Evolutionary conservation across 1,140 invertebrate species (phyloP).

Genomic region (Conopomorpha cramerella): DNA sequence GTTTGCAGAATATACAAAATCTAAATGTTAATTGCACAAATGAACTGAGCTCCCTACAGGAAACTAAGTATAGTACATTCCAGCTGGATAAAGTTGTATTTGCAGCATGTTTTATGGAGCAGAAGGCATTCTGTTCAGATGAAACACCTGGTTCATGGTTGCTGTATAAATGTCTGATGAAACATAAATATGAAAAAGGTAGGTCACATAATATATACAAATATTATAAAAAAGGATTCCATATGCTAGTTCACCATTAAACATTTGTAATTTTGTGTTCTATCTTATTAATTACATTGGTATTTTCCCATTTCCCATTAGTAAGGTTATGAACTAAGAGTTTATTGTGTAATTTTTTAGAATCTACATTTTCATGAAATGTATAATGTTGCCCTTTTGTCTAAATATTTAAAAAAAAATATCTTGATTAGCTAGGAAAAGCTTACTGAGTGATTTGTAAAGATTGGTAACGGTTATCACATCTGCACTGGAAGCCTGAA

Average conservation of each 20-base stretch:
- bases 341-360: too few relatives aligned
- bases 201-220: too few relatives aligned
- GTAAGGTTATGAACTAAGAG: too few relatives aligned
- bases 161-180: constrained; percentile 91
- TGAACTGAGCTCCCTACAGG: constrained; percentile 82
- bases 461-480: constrained; percentile 10
- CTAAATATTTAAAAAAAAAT: not conserved
- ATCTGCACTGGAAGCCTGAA: constrained; percentile 9
- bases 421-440: constrained; percentile 4
- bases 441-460: constrained; percentile 6
- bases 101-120: constrained; percentile 86
- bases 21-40: constrained; percentile 70
- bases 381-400: too few relatives aligned
- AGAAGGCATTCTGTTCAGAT: constrained; percentile 71
- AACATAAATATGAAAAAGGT: constrained; percentile 78
- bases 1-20: constrained; percentile 73
- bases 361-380: too few relatives aligned
- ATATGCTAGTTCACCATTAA: not conserved
- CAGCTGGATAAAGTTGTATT: constrained; percentile 89
- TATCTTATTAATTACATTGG: not conserved
- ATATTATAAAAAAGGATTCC: not conserved
- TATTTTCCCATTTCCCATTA: not conserved
- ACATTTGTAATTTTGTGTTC: constrained; percentile 1
- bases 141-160: constrained; percentile 73
- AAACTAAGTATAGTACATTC: constrained; percentile 90